phyloP scores from a whole-genome alignment of 2,888 invertebrate species.

The Dolichopus griseipennis region DNA sequence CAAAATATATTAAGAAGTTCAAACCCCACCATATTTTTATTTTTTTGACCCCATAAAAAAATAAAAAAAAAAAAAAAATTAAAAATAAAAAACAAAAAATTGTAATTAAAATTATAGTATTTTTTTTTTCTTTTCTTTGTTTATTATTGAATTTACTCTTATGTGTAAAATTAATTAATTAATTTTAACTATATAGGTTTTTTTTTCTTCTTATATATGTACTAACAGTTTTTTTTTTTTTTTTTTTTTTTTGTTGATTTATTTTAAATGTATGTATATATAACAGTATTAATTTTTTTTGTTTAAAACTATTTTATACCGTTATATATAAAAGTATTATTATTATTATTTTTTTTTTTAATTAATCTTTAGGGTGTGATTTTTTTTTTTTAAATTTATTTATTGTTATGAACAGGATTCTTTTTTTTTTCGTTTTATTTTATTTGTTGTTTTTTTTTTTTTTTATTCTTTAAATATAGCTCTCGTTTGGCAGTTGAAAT shows the following conservation, averaged over 20 bases:
- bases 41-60: background rate
- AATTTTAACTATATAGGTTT: background rate
- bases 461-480: background rate
- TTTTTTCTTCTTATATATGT: background rate
- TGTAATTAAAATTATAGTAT: no score
- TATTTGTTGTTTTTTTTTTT: no score
- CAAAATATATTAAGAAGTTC: background rate
- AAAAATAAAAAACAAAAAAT: no score
- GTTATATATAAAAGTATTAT: background rate
- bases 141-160: no score
- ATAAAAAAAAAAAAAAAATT: no score
- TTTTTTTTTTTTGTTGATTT: background rate
- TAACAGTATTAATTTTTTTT: background rate
- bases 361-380: background rate
- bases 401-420: background rate
- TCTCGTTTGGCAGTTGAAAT: slow-evolving; percentile 2
- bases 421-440: no score
- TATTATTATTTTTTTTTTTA: background rate
- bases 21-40: no score
- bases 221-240: background rate
- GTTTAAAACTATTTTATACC: no score
- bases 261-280: background rate
- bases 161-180: no score
- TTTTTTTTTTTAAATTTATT: background rate
- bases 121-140: no score